Percentiles rank a stretch among this genome's conserved stretches.
These are phyloP conservation scores for Diadema setosum DNA, from an alignment of 35 echinoderm and acorn worm species.

Conservation along the genomic window DNA sequence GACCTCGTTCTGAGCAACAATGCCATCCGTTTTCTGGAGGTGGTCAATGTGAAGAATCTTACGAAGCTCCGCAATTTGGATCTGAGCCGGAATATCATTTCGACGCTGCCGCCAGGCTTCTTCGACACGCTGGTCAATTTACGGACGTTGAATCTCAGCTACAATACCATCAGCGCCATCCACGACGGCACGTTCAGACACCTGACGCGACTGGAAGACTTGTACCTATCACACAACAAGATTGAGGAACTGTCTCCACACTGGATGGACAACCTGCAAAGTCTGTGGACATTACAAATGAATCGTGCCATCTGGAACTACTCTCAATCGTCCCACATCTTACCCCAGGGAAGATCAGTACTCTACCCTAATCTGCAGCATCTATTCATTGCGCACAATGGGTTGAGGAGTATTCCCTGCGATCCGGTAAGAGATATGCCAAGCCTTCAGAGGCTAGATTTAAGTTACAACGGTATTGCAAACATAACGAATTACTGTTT, in stretches of 20 bases:
- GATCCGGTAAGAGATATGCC: not conserved
- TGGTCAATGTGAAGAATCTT: constrained; percentile 9
- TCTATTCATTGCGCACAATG: not conserved
- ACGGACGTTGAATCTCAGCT: constrained; percentile 14
- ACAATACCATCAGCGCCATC: constrained; percentile 23
- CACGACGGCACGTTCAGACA: not conserved
- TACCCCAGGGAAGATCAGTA: not conserved
- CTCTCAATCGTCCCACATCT: not conserved
- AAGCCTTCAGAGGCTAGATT: not conserved
- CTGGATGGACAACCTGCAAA: constrained; percentile 29
- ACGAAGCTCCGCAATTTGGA: constrained; percentile 35
- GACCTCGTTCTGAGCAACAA: constrained; percentile 34
- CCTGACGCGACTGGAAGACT: constrained; percentile 27
- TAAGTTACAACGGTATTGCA: constrained; percentile 32
- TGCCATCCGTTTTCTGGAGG: not conserved
- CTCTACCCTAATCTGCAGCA: constrained; percentile 6
- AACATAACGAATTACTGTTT: constrained; percentile 27
- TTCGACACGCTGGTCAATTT: constrained; percentile 17
- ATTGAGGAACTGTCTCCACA: not conserved
- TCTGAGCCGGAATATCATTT: constrained; percentile 12
- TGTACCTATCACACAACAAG: constrained; percentile 15
- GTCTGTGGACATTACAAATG: constrained; percentile 46
- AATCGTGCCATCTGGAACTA: not conserved
- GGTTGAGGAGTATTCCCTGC: constrained; percentile 6
- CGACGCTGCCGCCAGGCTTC: not conserved